Evolutionary conservation across 2,888 invertebrate genomes (phyloP).

Genomic region (Clanis bilineata): DNA sequence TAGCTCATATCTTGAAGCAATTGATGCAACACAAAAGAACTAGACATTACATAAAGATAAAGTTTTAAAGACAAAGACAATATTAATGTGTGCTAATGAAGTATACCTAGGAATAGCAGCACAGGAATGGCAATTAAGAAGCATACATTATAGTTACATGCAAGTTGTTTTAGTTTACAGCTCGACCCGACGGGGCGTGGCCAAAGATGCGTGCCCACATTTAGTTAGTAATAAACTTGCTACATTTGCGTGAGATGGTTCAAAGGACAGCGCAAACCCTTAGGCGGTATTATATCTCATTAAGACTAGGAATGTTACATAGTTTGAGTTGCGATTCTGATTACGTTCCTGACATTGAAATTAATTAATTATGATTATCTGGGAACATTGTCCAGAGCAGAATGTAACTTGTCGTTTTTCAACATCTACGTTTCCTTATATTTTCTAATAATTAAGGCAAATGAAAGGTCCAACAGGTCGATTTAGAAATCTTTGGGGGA

Average conservation of each 20-base stretch:
- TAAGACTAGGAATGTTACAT: neutral
- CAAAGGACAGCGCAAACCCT: neutral
- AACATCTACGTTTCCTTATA: too few species aligned
- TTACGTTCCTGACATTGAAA: neutral
- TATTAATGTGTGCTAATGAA: too few species aligned
- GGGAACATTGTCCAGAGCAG: too few species aligned
- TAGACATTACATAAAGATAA: too few species aligned
- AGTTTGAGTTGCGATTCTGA: neutral
- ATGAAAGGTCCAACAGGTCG: too few species aligned
- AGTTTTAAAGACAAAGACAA: too few species aligned
- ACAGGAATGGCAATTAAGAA: neutral
- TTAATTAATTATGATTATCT: neutral
- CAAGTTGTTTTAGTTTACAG: neutral
- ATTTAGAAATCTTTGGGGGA: too few species aligned
- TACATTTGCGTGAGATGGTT: slow-evolving; percentile 3
- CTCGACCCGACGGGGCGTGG: neutral
- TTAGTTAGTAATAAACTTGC: neutral
- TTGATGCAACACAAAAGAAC: too few species aligned
- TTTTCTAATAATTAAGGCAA: too few species aligned
- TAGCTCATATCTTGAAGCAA: too few species aligned
- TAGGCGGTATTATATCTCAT: neutral
- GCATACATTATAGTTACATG: neutral
- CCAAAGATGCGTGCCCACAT: neutral
- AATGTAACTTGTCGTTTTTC: too few species aligned
- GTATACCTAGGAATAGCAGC: neutral